Evolutionary conservation across 2,113 vertebrate genomes (phyloP).

Genomic region (Calypte anna): DNA sequence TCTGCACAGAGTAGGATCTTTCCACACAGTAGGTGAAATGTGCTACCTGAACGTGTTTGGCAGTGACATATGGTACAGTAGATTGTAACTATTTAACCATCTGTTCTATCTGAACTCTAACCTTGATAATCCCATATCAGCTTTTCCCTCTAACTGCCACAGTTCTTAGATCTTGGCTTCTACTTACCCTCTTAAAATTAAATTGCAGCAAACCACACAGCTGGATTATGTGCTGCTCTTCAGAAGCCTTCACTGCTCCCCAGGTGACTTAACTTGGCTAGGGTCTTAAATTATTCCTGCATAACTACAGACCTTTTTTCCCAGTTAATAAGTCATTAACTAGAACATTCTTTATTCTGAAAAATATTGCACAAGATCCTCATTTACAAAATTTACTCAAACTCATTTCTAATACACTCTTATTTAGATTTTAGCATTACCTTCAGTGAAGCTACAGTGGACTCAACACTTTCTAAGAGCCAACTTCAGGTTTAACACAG

Average conservation of each 20-base stretch:
- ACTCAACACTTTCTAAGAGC: background rate
- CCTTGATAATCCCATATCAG: background rate
- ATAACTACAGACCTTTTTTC: background rate
- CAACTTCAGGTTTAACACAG: background rate
- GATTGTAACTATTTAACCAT: slow-evolving; percentile 23
- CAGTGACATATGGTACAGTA: background rate
- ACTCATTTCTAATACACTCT: background rate
- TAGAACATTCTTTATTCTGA: background rate
- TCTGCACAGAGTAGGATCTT: background rate
- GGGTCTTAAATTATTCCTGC: background rate
- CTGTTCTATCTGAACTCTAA: background rate
- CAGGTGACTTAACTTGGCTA: slow-evolving; percentile 16
- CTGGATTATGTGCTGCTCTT: background rate
- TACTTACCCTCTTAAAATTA: background rate
- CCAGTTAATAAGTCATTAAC: background rate
- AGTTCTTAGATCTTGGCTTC: background rate
- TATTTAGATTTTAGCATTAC: background rate
- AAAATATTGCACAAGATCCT: background rate
- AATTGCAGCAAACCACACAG: background rate
- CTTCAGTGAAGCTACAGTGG: background rate
- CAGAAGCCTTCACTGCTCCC: background rate
- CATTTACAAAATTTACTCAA: background rate
- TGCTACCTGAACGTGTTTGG: background rate
- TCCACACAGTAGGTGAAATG: background rate
- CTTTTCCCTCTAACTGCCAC: background rate